Evolutionary conservation across 2,113 vertebrate genomes (phyloP).

Genomic region (Hiodon tergisus): DNA sequence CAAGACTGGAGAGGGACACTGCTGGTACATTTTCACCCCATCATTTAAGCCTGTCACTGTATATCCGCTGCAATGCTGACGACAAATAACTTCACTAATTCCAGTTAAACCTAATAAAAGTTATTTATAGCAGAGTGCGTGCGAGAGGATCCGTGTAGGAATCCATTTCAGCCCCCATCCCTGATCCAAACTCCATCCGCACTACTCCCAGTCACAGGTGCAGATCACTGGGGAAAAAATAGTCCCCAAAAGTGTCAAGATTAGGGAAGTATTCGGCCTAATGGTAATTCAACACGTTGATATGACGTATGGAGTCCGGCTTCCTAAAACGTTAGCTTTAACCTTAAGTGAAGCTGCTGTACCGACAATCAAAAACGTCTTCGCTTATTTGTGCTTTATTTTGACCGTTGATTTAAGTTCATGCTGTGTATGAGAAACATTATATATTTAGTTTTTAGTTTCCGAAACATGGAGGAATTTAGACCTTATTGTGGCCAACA

Average conservation of each 20-base stretch:
- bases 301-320: no score
- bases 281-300: no score
- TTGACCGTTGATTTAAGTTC: no score
- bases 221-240: neutral
- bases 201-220: neutral
- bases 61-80: constrained; percentile 38
- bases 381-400: no score
- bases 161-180: constrained; percentile 30
- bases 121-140: constrained; percentile 52
- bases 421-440: no score
- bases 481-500: no score
- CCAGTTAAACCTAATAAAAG: constrained; percentile 54
- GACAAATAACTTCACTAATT: constrained; percentile 47
- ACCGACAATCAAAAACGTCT: no score
- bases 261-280: no score
- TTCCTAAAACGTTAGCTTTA: no score
- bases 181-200: constrained; percentile 16
- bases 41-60: constrained; percentile 9
- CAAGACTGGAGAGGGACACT: neutral
- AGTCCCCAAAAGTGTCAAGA: neutral
- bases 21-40: constrained; percentile 3
- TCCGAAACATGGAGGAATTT: no score
- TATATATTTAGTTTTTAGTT: no score
- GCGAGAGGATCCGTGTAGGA: constrained; percentile 47
- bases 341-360: no score